A percentile compares a stretch with the other conserved stretches of the same genome.
Conservation (phyloP, 2,797 vertebrate genomes). For the Erethizon dorsatum region DNA sequence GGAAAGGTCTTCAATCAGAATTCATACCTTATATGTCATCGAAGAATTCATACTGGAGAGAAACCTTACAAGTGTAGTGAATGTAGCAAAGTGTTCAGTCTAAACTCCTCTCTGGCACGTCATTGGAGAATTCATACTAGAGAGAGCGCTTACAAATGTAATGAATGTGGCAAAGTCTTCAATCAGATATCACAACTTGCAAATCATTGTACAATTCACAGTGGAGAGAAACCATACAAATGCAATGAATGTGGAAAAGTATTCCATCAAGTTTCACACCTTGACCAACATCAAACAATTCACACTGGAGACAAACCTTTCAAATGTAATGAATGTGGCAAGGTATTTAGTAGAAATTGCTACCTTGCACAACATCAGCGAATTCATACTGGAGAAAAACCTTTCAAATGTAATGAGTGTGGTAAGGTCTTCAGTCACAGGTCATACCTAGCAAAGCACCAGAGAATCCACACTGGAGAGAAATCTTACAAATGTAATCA, state of each 20-base stretch:
- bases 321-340: not conserved
- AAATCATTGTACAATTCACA: not conserved
- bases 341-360: not conserved
- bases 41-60: constrained; percentile 52
- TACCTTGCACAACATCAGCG: too few relatives aligned
- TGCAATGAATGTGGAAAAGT: not conserved
- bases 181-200: not conserved
- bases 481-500: not conserved
- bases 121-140: not conserved
- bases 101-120: not conserved
- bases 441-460: too few relatives aligned
- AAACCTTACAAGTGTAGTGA: constrained; percentile 39
- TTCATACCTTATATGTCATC: not conserved
- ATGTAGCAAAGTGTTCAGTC: not conserved
- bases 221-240: not conserved
- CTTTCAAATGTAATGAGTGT: not conserved
- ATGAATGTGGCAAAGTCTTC: not conserved
- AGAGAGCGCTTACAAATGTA: not conserved
- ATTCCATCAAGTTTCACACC: not conserved
- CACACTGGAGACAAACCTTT: not conserved
- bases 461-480: not conserved
- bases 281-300: not conserved
- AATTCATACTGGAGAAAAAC: not conserved
- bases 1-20: not conserved
- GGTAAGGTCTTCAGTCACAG: not conserved